Percentiles rank a stretch among this genome's conserved stretches.
Conservation (phyloP, 2,888 invertebrate genomes). For the Bibio marci region DNA sequence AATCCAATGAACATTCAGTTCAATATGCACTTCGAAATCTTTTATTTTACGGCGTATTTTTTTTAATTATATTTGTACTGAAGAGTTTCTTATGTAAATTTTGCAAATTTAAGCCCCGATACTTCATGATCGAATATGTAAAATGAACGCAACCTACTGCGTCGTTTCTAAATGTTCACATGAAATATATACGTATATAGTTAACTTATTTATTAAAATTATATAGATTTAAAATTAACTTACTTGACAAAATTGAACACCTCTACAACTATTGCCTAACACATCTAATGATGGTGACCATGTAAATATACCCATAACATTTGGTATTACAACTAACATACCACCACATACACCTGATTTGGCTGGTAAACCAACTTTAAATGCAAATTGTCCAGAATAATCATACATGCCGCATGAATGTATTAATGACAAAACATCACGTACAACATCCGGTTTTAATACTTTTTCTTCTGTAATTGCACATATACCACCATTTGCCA, state of each 20-base stretch:
- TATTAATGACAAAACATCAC: slow-evolving; percentile 93
- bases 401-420: slow-evolving; percentile 97
- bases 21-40: no score
- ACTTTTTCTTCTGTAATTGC: slow-evolving; percentile 92
- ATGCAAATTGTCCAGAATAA: slow-evolving; percentile 90
- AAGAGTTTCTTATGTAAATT: no score
- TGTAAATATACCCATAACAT: slow-evolving; percentile 88
- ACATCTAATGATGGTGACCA: slow-evolving; percentile 91
- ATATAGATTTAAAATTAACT: no score
- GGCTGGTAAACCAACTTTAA: slow-evolving; percentile 66
- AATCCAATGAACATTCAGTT: no score
- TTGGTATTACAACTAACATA: slow-evolving; percentile 85
- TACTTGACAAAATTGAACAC: slow-evolving; percentile 74
- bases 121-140: no score
- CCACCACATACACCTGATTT: slow-evolving; percentile 89
- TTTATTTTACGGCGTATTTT: no score
- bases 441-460: slow-evolving; percentile 73
- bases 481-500: slow-evolving; percentile 97
- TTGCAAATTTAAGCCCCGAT: no score
- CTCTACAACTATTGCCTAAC: slow-evolving; percentile 79
- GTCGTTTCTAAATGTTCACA: no score
- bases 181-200: no score
- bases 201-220: no score
- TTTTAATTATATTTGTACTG: no score
- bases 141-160: no score